Evolutionary conservation across 2,113 vertebrate genomes (phyloP), one percentile per base, ranked within the genome.

Genomic region (Rostratula benghalensis): DNA sequence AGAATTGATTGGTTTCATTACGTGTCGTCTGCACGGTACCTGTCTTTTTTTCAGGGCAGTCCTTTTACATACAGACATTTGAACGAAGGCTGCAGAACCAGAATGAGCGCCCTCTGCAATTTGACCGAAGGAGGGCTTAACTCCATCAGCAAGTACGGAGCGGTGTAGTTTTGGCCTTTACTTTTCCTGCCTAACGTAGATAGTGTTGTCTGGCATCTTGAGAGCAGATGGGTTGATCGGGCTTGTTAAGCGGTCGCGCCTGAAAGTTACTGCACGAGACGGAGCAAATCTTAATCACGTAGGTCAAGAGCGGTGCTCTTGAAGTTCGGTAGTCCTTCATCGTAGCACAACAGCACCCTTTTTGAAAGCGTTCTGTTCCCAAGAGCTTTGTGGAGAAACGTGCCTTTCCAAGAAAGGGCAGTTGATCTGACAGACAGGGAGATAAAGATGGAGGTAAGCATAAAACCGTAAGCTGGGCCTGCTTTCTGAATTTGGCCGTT

Each of bases 21-120:
- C 3, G 7, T 35, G 51, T 77, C 3, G 0, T 8, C 14, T 27
- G 17, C 18, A 2, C 0, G 25, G 33, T 19, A 45, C 16, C 17
- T 7, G 16, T 43, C 13, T 43, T 30, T 19, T 46, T 61, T 30
- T 28, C 0, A 0, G 51, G 41, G 46, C n/a, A 14, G 39, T 45
- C 16, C 20, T 46, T 73, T 60, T 21, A 21, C 13, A 30, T 35
- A 22, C 11, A 6, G 33, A 28, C 6, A 0, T 33, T 24, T 28
- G 24, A 41, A 23, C 41, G 54, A 75, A 48, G 54, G 22, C 18
- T 51, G 37, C 19, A 11, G 33, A 45, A 41, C 46, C 19, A 10
- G 14, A 30, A 9, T 2, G 15, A 41, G 45, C 1, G 3, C 46
- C 30, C 46, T n/a, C 24, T 41, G 41, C 18, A 1, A 0, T 22